phyloP scores from a whole-genome alignment of 2,888 invertebrate species.

The Sarcophaga carnaria region DNA sequence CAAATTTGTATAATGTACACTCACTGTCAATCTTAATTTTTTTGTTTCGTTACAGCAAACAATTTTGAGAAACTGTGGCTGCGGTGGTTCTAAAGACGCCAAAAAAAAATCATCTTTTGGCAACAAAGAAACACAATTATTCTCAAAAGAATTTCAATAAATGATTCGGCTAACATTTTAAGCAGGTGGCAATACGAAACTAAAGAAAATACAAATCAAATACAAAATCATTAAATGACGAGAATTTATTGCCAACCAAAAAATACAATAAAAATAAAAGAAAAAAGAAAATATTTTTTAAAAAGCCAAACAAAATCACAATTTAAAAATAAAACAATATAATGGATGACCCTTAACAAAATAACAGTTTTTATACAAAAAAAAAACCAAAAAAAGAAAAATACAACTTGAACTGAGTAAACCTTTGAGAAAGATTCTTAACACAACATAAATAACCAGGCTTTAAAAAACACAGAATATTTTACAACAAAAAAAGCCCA shows the following conservation, averaged over 20 bases:
- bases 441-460: not conserved
- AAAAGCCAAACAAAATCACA: not conserved
- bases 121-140: conserved; percentile 35
- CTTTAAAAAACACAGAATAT: not conserved
- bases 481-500: not conserved
- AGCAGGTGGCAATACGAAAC: conserved; percentile 11
- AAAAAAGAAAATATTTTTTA: not conserved
- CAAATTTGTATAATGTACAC: no score
- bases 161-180: not conserved
- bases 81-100: not conserved
- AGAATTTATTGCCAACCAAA: not conserved
- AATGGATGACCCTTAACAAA: conserved; percentile 43
- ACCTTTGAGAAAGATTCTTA: not conserved
- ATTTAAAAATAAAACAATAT: not conserved
- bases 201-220: not conserved
- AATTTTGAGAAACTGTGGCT: not conserved
- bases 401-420: not conserved
- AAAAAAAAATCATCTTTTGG: not conserved
- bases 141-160: conserved; percentile 20
- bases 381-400: not conserved
- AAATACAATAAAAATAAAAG: not conserved
- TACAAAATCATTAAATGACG: not conserved
- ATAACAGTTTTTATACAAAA: conserved; percentile 1
- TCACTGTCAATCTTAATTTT: not conserved
- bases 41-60: not conserved